These are phyloP conservation scores for Philopedon plagiatum DNA, from an alignment of 2,888 invertebrate genomes.

Conservation along the genomic window DNA sequence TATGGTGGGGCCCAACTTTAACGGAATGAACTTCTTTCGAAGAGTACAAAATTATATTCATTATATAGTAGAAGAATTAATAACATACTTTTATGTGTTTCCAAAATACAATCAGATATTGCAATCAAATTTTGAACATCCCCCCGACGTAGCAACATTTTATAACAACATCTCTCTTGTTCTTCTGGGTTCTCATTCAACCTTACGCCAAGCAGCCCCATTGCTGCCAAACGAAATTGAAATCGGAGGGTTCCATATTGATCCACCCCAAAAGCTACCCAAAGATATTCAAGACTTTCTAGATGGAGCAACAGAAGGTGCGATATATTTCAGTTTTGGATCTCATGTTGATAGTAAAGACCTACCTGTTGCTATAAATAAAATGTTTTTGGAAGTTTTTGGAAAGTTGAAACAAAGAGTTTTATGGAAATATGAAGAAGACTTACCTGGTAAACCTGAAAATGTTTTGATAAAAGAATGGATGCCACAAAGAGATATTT, in stretches of 20 bases:
- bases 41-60: not conserved
- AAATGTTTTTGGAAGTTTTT: constrained; percentile 73
- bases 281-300: constrained; percentile 43
- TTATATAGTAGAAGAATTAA: not conserved
- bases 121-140: not conserved
- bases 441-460: constrained; percentile 61
- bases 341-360: constrained; percentile 72
- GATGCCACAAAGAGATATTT: constrained; percentile 69
- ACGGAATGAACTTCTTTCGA: constrained; percentile 15
- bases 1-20: not conserved
- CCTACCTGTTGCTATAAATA: constrained; percentile 70
- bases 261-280: not conserved
- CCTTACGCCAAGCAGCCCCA: constrained; percentile 69
- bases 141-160: not conserved
- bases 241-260: constrained; percentile 65
- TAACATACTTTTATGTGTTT: not conserved
- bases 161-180: constrained; percentile 54
- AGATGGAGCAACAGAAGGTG: constrained; percentile 55
- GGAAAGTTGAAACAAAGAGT: constrained; percentile 74
- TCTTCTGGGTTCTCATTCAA: constrained; percentile 67
- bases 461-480: constrained; percentile 68
- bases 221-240: constrained; percentile 72
- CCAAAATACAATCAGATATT: not conserved
- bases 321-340: constrained; percentile 74
- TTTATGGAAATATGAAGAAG: constrained; percentile 79